Base-by-base conservation (phyloP, 2,888 invertebrate genomes). In the Lepas anatifera region DNA sequence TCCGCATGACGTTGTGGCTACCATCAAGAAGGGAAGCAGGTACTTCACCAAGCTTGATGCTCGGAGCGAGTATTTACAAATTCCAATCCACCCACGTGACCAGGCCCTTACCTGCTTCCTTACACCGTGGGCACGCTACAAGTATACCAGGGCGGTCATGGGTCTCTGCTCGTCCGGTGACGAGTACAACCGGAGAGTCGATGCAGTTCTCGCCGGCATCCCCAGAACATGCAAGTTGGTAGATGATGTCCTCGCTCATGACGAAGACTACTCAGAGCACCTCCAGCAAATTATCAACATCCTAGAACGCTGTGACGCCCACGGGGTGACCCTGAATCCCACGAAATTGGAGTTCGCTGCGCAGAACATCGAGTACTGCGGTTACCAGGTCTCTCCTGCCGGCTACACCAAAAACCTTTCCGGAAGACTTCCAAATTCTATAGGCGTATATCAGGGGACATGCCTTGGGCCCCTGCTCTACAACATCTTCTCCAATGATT, bases 291-390 rank as follows among this genome's bases (percentile, higher is more conserved):
- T 68, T 10, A 27, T n/a, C 7, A 35, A 52, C 10, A 25, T 68
- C 32, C 50, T 68, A 11, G 8, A 41, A 18, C 16, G 69, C 27
- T 68, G 69, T 13, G 22, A 48, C 46, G 43, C 41, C n/a, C 13
- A 67, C 68, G 68, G 50, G 18, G 32, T 70, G 0, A 70, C 70
- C 22, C 37, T 70, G 32, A 70, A 52, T 35, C 32, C 22, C 6
- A 37, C 41, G 4, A 70, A 70, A 22, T 70, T 27, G 18, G 37
- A 13, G 8, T 70, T 70, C 68, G 69, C 16, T 25, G 68, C 18
- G 7, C n/a, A 58, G 25, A 22, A 35, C 10, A 25, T 70, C 18
- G 22, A 39, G 22, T 71, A 39, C 50, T 35, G 32, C 10, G 71
- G 71, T 2, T 71, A 64, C 16, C 13, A 11, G 8, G 25, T 71